phyloP scores from a whole-genome alignment of 2,113 vertebrate species.

The Catharus fuscescens region DNA sequence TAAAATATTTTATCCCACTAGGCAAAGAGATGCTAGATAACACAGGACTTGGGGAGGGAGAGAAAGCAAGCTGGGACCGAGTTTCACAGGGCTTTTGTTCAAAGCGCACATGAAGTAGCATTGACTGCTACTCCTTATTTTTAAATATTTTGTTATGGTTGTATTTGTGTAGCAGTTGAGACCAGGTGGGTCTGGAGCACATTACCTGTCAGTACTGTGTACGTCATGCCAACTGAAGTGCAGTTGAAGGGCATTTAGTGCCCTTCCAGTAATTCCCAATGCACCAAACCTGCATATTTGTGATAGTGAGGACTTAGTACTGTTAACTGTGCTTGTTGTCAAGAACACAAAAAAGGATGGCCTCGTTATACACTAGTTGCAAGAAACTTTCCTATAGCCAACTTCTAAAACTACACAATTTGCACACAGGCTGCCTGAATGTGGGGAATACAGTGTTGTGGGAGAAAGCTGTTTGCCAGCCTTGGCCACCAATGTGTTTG shows the following conservation, averaged over 20 bases:
- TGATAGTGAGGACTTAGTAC: background rate
- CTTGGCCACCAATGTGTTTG: background rate
- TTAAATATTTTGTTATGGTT: background rate
- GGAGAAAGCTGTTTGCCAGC: background rate
- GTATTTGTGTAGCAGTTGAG: background rate
- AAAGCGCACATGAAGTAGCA: background rate
- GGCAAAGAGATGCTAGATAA: background rate
- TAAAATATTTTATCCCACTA: background rate
- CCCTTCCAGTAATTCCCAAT: background rate
- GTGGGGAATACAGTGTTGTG: background rate
- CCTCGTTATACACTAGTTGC: background rate
- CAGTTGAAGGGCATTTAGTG: background rate
- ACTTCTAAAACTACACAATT: background rate
- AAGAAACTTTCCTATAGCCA: background rate
- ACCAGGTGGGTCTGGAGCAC: background rate
- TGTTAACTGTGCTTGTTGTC: background rate
- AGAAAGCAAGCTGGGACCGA: background rate
- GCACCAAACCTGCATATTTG: background rate
- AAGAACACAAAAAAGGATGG: background rate
- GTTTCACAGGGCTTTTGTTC: background rate
- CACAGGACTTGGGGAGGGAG: background rate
- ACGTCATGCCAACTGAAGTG: accelerated
- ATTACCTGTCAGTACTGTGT: background rate
- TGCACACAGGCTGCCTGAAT: background rate
- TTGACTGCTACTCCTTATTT: background rate